Evolutionary conservation across 2,113 vertebrate genomes (phyloP), one percentile per base, ranked within the genome.

Genomic region (Heteronetta atricapilla): DNA sequence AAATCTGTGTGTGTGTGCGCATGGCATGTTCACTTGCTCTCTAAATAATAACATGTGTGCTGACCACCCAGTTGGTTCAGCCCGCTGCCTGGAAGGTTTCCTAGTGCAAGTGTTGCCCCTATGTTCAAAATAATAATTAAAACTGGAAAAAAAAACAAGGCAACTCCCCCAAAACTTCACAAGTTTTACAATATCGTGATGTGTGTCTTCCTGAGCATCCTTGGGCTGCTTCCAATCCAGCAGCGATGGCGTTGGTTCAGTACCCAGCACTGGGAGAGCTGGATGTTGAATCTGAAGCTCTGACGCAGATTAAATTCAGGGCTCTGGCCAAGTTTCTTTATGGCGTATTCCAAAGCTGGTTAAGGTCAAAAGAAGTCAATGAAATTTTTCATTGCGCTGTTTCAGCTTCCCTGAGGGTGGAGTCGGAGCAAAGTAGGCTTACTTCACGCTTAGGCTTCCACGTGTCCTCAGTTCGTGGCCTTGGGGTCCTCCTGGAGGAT

Each of bases 101-200:
- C 46, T 22, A 33, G 38, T 63, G 10, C 58, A 85, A 50, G 59
- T 31, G 46, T 80, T 44, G 21, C 33, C 40, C 55, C 75, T 55
- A 7, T 14, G 20, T 28, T 77, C 60, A 66, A 84, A 63, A 86
- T 29, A 26, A 50, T 26, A 14, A 33, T 46, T 44, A 31, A 38
- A 64, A 44, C 8, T 6, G 46, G 46, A 11, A 11, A 48, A 46
- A 46, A 44, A 34, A 26, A 40, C 36, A 33, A 33, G 21, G 14
- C 25, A 44, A 10, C n/a, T 89, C 25, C 20, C 38, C 34, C 5
- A 11, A 3, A 6, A 1, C 40, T 68, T 60, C 6, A 4, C 40
- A 56, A 5, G 40, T 7, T 33, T 25, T 16, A 11, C 40, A 21
- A 25, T 13, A 34, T 12, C 0, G 0, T 4, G 56, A 15, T 40